Evolutionary conservation across 1,140 invertebrate species (phyloP).

Genomic region (Drosophila nikananu): DNA sequence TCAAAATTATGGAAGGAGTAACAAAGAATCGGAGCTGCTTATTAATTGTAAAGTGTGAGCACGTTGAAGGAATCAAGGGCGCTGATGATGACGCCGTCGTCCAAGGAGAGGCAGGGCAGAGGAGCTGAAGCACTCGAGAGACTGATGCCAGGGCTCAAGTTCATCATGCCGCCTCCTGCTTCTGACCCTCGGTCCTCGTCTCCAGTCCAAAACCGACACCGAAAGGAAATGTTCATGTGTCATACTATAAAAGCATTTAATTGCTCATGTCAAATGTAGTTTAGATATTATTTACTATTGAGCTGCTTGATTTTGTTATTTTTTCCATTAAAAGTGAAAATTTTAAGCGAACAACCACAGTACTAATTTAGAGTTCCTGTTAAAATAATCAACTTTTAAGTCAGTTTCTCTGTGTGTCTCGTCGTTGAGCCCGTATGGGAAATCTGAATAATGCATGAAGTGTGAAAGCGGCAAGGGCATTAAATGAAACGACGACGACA

Average conservation of each 20-base stretch:
- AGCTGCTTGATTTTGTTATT: no score
- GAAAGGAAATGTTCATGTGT: not conserved
- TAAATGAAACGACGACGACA: conserved; percentile 67
- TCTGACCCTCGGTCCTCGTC: not conserved
- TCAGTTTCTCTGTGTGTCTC: conserved; percentile 7
- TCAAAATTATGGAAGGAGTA: conserved; percentile 4
- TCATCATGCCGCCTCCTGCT: conserved; percentile 12
- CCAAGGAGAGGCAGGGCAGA: conserved; percentile 21
- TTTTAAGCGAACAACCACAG: not conserved
- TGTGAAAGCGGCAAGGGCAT: conserved; percentile 79
- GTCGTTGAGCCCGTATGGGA: conserved; percentile 62
- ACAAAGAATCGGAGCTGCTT: conserved; percentile 58
- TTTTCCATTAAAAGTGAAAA: no score
- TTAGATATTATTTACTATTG: not conserved
- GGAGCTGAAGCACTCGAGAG: conserved; percentile 50
- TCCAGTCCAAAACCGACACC: conserved; percentile 2
- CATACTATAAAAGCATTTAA: not conserved
- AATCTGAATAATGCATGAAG: conserved; percentile 83
- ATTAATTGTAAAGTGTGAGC: conserved; percentile 82
- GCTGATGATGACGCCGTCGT: conserved; percentile 68
- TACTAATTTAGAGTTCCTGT: not conserved
- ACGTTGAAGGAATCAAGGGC: conserved; percentile 78
- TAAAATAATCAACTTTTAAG: not conserved
- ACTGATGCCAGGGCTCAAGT: conserved; percentile 43
- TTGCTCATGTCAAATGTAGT: not conserved